Evolutionary conservation across 2,113 vertebrate genomes (phyloP).

Genomic region (Notarius lentiginosus): DNA sequence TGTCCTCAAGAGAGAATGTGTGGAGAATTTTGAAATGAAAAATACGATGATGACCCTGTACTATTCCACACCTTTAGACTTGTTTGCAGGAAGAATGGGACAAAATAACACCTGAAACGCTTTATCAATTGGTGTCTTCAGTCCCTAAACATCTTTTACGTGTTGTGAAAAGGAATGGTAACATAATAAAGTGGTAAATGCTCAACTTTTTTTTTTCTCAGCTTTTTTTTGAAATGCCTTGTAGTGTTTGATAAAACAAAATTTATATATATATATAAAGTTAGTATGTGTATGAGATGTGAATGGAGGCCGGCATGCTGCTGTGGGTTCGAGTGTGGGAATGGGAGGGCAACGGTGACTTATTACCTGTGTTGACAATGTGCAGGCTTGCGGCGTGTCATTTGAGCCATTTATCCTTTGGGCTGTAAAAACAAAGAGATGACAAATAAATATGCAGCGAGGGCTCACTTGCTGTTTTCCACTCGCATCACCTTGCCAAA

Average conservation of each 20-base stretch:
- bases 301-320: conserved; percentile 80
- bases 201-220: too few relatives aligned
- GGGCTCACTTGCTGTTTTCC: conserved; percentile 80
- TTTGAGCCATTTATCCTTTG: conserved; percentile 90
- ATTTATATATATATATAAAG: conserved; percentile 69
- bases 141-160: too few relatives aligned
- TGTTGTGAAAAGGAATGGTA: too few relatives aligned
- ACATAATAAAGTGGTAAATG: too few relatives aligned
- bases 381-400: conserved; percentile 88
- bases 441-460: conserved; percentile 87
- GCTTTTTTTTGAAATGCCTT: too few relatives aligned
- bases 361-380: conserved; percentile 96
- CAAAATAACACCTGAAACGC: too few relatives aligned
- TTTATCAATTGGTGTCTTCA: too few relatives aligned
- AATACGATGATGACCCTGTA: too few relatives aligned
- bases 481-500: conserved; percentile 75
- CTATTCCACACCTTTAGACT: too few relatives aligned
- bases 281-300: conserved; percentile 72
- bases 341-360: conserved; percentile 84
- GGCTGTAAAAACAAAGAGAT: conserved; percentile 93
- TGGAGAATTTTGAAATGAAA: too few relatives aligned
- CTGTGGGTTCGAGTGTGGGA: conserved; percentile 69
- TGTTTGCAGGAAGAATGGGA: too few relatives aligned
- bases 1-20: too few relatives aligned
- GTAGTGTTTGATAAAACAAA: not conserved